Evolutionary conservation across 2,797 vertebrate species (phyloP).

Genomic region (Myotis findleyi): DNA sequence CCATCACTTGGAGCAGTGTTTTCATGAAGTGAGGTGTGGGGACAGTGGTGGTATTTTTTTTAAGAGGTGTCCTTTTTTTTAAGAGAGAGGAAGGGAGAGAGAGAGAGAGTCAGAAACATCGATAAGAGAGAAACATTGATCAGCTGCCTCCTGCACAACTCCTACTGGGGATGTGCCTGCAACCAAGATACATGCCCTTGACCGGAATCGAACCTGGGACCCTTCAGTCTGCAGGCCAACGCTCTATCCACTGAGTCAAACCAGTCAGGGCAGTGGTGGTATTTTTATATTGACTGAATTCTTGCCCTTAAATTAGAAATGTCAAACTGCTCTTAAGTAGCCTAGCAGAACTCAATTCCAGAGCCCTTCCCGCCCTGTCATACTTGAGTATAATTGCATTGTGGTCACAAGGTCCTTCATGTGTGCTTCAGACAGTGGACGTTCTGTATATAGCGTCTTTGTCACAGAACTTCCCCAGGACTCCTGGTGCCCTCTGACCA

Average conservation of each 20-base stretch:
- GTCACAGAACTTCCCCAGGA: not conserved
- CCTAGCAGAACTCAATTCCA: not conserved
- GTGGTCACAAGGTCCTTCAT: not conserved
- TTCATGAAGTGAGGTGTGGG: not conserved
- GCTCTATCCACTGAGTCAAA: too few species aligned
- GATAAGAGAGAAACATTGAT: too few species aligned
- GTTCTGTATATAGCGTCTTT: not conserved
- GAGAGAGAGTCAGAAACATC: too few species aligned
- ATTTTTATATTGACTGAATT: not conserved
- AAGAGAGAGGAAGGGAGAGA: too few species aligned
- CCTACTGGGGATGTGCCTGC: too few species aligned
- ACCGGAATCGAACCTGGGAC: too few species aligned
- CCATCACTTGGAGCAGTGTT: constrained; percentile 95
- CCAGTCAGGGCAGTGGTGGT: not conserved
- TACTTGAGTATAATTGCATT: not conserved
- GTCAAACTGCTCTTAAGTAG: not conserved
- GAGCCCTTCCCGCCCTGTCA: not conserved
- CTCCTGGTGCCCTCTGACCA: not conserved
- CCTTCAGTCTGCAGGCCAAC: too few species aligned
- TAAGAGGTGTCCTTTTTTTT: too few species aligned
- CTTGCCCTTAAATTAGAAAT: not conserved
- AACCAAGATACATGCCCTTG: too few species aligned
- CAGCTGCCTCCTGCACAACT: too few species aligned
- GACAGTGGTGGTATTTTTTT: not conserved
- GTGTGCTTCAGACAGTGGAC: not conserved